A percentile compares a stretch with the other conserved stretches of the same genome.
phyloP scores from a whole-genome alignment of 1,140 invertebrate species.

The Cydia amplana region DNA sequence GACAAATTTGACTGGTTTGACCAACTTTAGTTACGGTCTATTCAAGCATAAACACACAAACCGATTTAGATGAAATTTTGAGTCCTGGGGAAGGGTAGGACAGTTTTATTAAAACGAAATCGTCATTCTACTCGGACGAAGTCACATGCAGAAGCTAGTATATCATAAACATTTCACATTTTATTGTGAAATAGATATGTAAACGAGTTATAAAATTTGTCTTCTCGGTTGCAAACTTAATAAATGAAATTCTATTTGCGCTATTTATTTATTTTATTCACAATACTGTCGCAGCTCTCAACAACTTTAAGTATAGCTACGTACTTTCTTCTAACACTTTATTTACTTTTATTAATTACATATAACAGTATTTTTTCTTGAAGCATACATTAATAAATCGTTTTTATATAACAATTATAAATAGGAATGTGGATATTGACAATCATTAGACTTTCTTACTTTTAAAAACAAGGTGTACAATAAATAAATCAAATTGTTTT shows the following conservation, averaged over 20 bases:
- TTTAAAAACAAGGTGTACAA: slow-evolving; percentile 8
- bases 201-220: no score
- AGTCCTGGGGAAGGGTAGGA: no score
- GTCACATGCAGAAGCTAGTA: no score
- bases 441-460: slow-evolving; percentile 11
- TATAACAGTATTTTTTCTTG: slow-evolving; percentile 29
- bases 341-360: slow-evolving; percentile 4
- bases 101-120: no score
- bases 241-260: slow-evolving; percentile 40
- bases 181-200: no score
- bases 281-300: slow-evolving; percentile 51
- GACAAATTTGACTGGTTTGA: no score
- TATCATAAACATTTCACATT: no score
- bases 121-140: no score
- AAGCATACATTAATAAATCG: slow-evolving; percentile 27
- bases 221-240: not conserved
- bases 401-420: slow-evolving; percentile 34
- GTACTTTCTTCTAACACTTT: slow-evolving; percentile 13
- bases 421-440: slow-evolving; percentile 43
- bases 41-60: no score
- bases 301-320: slow-evolving; percentile 38
- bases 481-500: slow-evolving; percentile 23
- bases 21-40: no score
- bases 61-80: no score
- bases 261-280: slow-evolving; percentile 51